phyloP scores from a whole-genome alignment of 2,888 invertebrate genomes.

The Peribatodes rhomboidaria region DNA sequence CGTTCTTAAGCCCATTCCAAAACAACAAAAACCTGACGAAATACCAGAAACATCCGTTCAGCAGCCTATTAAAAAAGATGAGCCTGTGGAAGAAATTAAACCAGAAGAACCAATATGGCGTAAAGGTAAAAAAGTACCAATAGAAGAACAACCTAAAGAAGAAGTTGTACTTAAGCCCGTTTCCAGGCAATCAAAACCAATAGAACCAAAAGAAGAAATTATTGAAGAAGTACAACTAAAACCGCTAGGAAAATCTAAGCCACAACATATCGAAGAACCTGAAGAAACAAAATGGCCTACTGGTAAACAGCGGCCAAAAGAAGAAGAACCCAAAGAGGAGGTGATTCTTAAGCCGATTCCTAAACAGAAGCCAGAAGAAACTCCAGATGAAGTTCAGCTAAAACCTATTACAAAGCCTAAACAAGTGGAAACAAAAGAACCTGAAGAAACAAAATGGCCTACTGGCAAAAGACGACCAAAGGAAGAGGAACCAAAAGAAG shows the following conservation, averaged over 20 bases:
- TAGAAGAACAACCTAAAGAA: constrained; percentile 37
- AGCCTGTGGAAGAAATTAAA: constrained; percentile 46
- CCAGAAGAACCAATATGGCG: constrained; percentile 49
- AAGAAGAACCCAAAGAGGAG: constrained; percentile 48
- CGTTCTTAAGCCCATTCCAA: constrained; percentile 55
- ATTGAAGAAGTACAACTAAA: constrained; percentile 41
- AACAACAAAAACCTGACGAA: constrained; percentile 58
- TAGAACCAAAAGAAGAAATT: constrained; percentile 43
- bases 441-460: constrained; percentile 54
- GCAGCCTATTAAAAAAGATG: constrained; percentile 26
- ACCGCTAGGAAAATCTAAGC: constrained; percentile 28
- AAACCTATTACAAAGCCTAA: constrained; percentile 59
- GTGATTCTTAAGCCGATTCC: constrained; percentile 56
- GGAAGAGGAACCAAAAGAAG: constrained; percentile 37
- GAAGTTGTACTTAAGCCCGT: constrained; percentile 41
- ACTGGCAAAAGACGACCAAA: constrained; percentile 51
- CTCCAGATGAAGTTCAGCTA: constrained; percentile 50
- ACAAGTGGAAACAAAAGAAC: constrained; percentile 44
- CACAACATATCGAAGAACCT: background rate
- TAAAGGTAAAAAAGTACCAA: constrained; percentile 29
- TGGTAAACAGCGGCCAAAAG: constrained; percentile 61
- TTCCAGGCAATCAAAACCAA: background rate
- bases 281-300: constrained; percentile 49
- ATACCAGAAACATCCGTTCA: constrained; percentile 71
- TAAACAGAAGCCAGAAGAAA: constrained; percentile 60